Percentiles rank a stretch among this genome's conserved stretches.
phyloP scores from a whole-genome alignment of 2,113 vertebrate species.

The Salvelinus namaycush region DNA sequence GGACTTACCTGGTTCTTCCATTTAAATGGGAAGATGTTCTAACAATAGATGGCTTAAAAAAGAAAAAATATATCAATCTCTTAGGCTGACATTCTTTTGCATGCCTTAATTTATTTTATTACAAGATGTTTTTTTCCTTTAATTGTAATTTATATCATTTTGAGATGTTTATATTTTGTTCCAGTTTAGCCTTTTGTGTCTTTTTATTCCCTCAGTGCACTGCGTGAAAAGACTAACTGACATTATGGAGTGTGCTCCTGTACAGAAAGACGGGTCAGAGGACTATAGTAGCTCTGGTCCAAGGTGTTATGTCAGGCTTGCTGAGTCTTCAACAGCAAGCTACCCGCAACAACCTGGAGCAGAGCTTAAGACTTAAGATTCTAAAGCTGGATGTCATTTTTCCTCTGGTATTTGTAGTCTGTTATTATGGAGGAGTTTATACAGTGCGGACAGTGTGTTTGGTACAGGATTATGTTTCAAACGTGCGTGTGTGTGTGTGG shows the following conservation, averaged over 20 bases:
- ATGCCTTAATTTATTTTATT: slow-evolving; percentile 34
- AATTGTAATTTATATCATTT: neutral
- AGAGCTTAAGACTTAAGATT: slow-evolving; percentile 3
- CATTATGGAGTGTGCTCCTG: neutral
- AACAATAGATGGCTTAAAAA: neutral
- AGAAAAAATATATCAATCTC: neutral
- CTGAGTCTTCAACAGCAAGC: no score
- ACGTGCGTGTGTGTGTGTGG: no score
- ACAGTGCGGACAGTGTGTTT: neutral
- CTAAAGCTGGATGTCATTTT: slow-evolving; percentile 14
- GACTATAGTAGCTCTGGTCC: neutral
- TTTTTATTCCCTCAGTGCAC: slow-evolving; percentile 4
- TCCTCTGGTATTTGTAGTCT: neutral
- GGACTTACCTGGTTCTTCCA: slow-evolving; percentile 8
- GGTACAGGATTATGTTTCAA: neutral
- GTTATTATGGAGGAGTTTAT: neutral
- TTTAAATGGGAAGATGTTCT: neutral
- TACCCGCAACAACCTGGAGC: no score
- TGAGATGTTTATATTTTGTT: slow-evolving; percentile 5
- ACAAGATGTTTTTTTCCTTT: neutral
- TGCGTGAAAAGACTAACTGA: neutral
- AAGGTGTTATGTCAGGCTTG: neutral
- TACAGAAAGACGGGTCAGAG: neutral
- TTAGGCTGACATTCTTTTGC: slow-evolving; percentile 14
- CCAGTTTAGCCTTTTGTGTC: neutral